These are phyloP conservation scores for Fratercula arctica DNA, from an alignment of 2,797 vertebrate genomes.

Conservation along the genomic window DNA sequence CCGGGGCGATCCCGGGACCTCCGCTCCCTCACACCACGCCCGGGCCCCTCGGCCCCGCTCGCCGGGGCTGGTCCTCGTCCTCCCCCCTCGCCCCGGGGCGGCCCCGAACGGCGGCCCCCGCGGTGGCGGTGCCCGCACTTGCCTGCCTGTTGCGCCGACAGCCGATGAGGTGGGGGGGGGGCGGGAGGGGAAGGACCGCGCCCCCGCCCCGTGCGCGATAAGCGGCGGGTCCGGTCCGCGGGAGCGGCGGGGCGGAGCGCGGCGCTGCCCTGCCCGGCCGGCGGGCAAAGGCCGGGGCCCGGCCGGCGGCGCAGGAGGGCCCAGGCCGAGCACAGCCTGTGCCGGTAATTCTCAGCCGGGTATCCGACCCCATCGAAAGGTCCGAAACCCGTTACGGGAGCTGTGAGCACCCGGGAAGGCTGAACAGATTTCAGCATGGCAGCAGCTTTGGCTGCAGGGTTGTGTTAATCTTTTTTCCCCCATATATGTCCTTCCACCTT, in stretches of 20 bases:
- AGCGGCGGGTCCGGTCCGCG: neutral
- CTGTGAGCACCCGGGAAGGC: neutral
- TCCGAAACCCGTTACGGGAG: accelerated
- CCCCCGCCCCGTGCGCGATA: neutral
- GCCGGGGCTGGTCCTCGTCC: neutral
- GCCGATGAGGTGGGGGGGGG: neutral
- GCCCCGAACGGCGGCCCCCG: neutral
- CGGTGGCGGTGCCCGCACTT: neutral
- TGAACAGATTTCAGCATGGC: neutral
- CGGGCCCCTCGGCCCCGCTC: neutral
- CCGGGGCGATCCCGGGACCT: neutral
- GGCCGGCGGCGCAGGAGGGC: neutral
- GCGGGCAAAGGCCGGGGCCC: neutral
- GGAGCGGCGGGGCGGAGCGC: neutral
- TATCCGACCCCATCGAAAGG: accelerated
- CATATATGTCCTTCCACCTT: neutral
- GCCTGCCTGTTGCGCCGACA: neutral
- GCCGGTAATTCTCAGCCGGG: accelerated
- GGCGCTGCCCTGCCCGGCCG: neutral
- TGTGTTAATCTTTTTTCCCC: accelerated
- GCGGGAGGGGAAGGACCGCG: neutral
- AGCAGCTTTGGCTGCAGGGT: neutral
- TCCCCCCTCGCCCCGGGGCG: neutral
- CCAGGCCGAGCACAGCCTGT: neutral
- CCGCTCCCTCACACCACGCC: neutral